Base-by-base conservation (phyloP, 2,888 invertebrate genomes). In the Hedya salicella region DNA sequence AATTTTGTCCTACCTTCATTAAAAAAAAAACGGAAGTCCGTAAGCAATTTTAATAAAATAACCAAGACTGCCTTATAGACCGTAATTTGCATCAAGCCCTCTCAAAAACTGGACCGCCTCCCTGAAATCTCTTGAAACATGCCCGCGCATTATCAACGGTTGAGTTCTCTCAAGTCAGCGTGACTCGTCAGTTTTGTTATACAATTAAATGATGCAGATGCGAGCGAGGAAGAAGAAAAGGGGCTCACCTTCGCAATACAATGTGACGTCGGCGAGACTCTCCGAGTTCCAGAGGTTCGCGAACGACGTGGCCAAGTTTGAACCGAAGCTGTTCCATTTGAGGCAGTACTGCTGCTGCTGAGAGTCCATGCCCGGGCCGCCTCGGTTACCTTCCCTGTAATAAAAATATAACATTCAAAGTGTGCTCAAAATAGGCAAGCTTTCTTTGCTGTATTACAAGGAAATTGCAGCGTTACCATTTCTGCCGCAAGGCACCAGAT, bases 301-400 rank as follows among this genome's bases (percentile, higher is more conserved):
- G 93, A 97, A 97, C 80, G 97, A 96, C 80, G 97, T 96, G 81
- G 97, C 97, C 93, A 97, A 94, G 93, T 97, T 97, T 84, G 96
- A 97, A 88, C 97, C 97, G 93, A 97, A 97, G 94, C 97, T 97
- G 95, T 97, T 97, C 97, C 97, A 97, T 95, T 97, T 97, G 83
- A 97, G 95, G 94, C 97, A 97, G 93, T 97, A 97, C 93, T 97
- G 97, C 93, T 97, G 97, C 94, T 97, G 97, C 93, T 97, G 97
- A 88, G 96, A 95, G 95, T 97, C 97, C 97, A 97, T 97, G 93
- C 95, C 96, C 95, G 94, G 94, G 93, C 94, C 94, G 93, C 93
- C 93, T 93, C 94, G 92, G 93, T 93, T 93, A 91, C 93, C 93
- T 93, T 94, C 94, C 94, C 94, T 94, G 93, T 74, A 92, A 91